A percentile compares a stretch with the other conserved stretches of the same genome.
Evolutionary conservation across 2,888 invertebrate genomes (phyloP).

Genomic region (Conus canariensis): DNA sequence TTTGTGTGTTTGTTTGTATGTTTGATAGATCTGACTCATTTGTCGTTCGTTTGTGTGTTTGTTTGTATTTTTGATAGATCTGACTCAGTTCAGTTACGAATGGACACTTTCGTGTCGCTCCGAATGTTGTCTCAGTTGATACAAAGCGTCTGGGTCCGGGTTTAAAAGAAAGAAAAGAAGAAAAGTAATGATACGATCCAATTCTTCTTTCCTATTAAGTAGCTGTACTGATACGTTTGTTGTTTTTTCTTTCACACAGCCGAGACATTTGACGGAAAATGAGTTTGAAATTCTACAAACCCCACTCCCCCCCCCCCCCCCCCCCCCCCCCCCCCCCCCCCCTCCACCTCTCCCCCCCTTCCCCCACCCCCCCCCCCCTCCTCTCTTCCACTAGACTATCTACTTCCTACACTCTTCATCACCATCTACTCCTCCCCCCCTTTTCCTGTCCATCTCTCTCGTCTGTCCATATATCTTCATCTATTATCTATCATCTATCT

Average conservation of each 20-base stretch:
- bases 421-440: background rate
- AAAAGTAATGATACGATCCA: background rate
- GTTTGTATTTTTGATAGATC: too few species aligned
- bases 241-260: background rate
- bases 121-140: too few species aligned
- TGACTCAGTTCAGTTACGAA: too few species aligned
- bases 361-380: background rate
- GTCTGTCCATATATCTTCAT: too few species aligned
- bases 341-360: background rate
- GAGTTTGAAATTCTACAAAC: too few species aligned
- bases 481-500: too few species aligned
- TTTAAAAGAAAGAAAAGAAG: background rate
- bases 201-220: background rate
- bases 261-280: too few species aligned
- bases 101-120: too few species aligned
- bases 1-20: too few species aligned
- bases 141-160: too few species aligned
- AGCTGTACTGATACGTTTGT: background rate
- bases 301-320: background rate
- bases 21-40: too few species aligned
- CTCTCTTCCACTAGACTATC: background rate
- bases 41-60: too few species aligned
- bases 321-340: background rate
- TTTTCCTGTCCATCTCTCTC: background rate
- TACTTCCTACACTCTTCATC: background rate